Evolutionary conservation across 2,888 invertebrate species (phyloP), one percentile per base, ranked within the genome.

Genomic region (Dicyrtomina minuta): DNA sequence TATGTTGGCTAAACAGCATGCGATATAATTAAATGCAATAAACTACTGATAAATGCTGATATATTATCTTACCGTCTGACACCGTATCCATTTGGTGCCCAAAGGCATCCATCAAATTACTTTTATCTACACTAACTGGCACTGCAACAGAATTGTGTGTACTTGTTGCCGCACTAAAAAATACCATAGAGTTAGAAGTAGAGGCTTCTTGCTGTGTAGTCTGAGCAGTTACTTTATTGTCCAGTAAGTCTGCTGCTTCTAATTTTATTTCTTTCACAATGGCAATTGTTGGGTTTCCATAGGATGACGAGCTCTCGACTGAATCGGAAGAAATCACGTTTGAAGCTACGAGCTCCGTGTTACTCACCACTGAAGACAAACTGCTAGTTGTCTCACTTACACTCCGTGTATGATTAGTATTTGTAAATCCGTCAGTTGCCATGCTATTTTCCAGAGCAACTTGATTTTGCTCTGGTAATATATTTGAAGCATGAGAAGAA

Each of bases 401-500:
- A 6, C 20, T 2, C 10, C 1, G 1, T 1, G 27, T 20, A 13
- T 26, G 53, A 24, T 41, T 66, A 2, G 26, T 43, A 27, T 3
- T 55, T 4, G 66, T 17, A 46, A 61, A 61, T 20, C 27, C 22
- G 15, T 61, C 61, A 17, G 46, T 56, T 24, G 15, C 26, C 15
- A 41, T 55, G 26, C 43, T 66, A 27, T 22, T 66, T 15, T 61
- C 61, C 2, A 65, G n/a, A 20, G 58, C 20, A 3, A 43, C 20
- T 24, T 39, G n/a, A 26, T 58, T 39, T 33, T 72, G 61, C 26
- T 64, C 64, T 55, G 71, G 56, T 44, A 61, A 43, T 44, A 66
- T 51, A 13, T 49, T 44, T 26, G 68, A 61, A 13, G 66, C 70
- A 26, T 73, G 66, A n/a, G 75, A 66, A 10, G 73, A 49, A 5